A percentile compares a stretch with the other conserved stretches of the same genome.
Evolutionary conservation across 1,140 invertebrate genomes (phyloP).

Genomic region (Calosoma granatense): DNA sequence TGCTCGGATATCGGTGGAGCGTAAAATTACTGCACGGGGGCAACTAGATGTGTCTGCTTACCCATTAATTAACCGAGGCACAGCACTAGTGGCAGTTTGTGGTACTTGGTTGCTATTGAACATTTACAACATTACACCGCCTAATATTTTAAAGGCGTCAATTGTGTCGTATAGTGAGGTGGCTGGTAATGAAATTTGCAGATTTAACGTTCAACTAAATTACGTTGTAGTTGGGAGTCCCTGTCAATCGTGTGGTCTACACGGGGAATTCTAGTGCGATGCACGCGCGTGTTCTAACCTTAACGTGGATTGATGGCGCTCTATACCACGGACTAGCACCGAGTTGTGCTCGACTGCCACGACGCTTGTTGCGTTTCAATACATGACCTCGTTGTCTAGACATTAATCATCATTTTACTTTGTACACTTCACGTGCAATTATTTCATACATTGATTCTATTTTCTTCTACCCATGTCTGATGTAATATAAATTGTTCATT

Average conservation of each 20-base stretch:
- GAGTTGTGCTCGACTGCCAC: too few relatives aligned
- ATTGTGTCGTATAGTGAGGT: not conserved
- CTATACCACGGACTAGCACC: not conserved
- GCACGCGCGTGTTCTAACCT: too few relatives aligned
- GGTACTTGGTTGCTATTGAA: too few relatives aligned
- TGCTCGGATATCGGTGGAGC: too few relatives aligned
- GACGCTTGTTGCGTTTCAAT: not conserved
- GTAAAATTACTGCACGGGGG: too few relatives aligned
- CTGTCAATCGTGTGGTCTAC: not conserved
- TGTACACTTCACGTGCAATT: not conserved
- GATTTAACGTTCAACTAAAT: not conserved
- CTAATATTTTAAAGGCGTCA: too few relatives aligned
- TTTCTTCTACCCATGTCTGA: not conserved
- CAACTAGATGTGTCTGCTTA: too few relatives aligned
- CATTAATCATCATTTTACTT: not conserved
- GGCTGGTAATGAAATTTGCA: not conserved
- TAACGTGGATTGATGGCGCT: not conserved
- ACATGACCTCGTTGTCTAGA: not conserved
- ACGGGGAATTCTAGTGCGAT: not conserved
- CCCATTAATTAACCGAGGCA: too few relatives aligned
- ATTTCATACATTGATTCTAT: not conserved
- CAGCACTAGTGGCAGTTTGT: too few relatives aligned
- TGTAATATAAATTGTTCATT: too few relatives aligned
- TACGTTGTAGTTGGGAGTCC: not conserved
- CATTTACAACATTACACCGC: too few relatives aligned